Evolutionary conservation across 2,888 invertebrate genomes (phyloP), one percentile per base, ranked within the genome.

Genomic region (Lissonota sp.): DNA sequence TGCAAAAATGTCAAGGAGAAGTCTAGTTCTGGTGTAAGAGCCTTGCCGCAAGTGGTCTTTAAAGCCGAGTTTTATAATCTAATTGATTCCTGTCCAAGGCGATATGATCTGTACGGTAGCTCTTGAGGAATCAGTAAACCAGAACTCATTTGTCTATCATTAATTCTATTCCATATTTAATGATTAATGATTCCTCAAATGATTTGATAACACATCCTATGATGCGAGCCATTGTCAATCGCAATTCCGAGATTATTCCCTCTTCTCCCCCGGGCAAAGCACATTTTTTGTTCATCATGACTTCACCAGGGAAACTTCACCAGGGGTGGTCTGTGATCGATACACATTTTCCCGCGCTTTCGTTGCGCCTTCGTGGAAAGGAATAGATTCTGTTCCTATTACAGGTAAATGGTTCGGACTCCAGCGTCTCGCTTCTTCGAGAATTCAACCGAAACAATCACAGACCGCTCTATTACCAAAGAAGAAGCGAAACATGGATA

Each of bases 371-470:
- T 16, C n/a, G 42, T 39, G 12, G 49, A 46, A 53, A 42, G 69
- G 6, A 46, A 42, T 70, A 44, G 37, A 55, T 70, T 70, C 10
- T 57, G 42, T 70, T 44, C 58, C 58, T 12, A 6, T 26, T 12
- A 7, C 44, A 1, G 8, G 4, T 42, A 62, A 39, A n/a, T 44
- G 44, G 7, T 14, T n/a, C n/a, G 49, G 37, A 16, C 12, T 37
- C 37, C n/a, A 16, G n/a, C 55, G 42, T 78, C 72, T 55, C 66
- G 58, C 70, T 58, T 7, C 62, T 49, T 39, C 58, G 51, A 46
- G 66, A 77, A 81, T 74, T 84, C 82, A 75, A 84, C 64, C 77
- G 81, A 79, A 81, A 79, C 77, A 77, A 83, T 81, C 83, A 3
- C 3, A 26, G 80, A 80, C 64, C 62, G 64, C 58, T 80, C 69